phyloP scores from a whole-genome alignment of 2,797 vertebrate species.

The Sciurus vulgaris region DNA sequence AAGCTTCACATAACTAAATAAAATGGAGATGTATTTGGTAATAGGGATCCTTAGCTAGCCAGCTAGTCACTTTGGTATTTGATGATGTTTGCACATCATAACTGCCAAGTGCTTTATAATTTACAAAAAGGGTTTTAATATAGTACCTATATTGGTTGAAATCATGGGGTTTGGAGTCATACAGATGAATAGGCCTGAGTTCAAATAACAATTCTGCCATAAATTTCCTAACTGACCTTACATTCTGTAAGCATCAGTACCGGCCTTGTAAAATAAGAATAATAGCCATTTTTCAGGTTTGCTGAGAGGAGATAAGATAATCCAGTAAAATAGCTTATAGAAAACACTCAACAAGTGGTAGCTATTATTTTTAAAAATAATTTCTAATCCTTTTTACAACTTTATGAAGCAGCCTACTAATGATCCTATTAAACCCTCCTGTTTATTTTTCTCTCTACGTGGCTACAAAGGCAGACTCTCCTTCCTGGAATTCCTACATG shows the following conservation, averaged over 20 bases:
- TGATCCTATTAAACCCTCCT: background rate
- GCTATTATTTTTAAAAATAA: conserved; percentile 47
- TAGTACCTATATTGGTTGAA: background rate
- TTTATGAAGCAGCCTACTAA: background rate
- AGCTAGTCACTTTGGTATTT: background rate
- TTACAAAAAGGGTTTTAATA: background rate
- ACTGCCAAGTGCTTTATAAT: background rate
- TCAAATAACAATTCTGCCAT: background rate
- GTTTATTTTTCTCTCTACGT: background rate
- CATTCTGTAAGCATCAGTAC: background rate
- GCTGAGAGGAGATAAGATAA: background rate
- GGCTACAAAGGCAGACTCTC: background rate
- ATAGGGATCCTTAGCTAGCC: background rate
- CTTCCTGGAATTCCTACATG: background rate
- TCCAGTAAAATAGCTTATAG: conserved; percentile 32
- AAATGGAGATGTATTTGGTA: background rate
- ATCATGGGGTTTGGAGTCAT: background rate
- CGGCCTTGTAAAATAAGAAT: conserved; percentile 31
- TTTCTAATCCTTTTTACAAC: conserved; percentile 17
- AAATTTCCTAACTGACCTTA: conserved; percentile 4
- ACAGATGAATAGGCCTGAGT: background rate
- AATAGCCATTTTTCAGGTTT: background rate
- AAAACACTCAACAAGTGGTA: conserved; percentile 5
- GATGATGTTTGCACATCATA: background rate
- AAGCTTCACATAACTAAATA: background rate